Percentiles rank a stretch among this genome's conserved stretches.
These are phyloP conservation scores for Pachymerium ferrugineum DNA, from an alignment of 2,888 invertebrate species.

Conservation along the genomic window DNA sequence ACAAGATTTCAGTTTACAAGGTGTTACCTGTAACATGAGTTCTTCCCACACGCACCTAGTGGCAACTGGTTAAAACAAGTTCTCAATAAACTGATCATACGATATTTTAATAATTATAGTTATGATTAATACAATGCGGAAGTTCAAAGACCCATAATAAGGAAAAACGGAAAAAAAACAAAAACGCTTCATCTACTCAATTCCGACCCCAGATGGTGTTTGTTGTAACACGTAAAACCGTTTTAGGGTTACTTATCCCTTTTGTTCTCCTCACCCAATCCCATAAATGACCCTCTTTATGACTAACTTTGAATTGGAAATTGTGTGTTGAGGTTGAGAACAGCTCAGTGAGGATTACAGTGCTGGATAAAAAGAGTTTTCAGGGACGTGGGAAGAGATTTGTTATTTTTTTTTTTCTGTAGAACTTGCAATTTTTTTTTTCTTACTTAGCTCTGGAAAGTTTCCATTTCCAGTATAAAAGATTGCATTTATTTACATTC, in stretches of 20 bases:
- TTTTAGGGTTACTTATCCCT: background rate
- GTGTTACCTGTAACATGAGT: background rate
- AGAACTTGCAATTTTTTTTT: background rate
- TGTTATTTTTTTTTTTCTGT: background rate
- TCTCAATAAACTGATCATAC: background rate
- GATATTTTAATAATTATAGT: background rate
- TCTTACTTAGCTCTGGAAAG: background rate
- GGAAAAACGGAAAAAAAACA: no score
- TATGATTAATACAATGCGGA: background rate
- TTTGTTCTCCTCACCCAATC: background rate
- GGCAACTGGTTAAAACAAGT: background rate
- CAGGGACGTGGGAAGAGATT: background rate
- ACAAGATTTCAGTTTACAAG: background rate
- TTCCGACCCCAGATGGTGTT: background rate
- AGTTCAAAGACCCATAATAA: background rate
- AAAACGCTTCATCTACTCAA: background rate
- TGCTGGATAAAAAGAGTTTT: background rate
- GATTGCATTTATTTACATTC: no score
- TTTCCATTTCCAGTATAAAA: background rate
- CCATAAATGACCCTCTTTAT: conserved; percentile 1
- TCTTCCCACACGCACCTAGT: background rate
- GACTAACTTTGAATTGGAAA: background rate
- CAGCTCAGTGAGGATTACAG: background rate
- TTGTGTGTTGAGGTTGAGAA: background rate
- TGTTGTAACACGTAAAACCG: background rate